Conservation (phyloP, 1,140 invertebrate species). For the Neoseiulus cucumeris region DNA sequence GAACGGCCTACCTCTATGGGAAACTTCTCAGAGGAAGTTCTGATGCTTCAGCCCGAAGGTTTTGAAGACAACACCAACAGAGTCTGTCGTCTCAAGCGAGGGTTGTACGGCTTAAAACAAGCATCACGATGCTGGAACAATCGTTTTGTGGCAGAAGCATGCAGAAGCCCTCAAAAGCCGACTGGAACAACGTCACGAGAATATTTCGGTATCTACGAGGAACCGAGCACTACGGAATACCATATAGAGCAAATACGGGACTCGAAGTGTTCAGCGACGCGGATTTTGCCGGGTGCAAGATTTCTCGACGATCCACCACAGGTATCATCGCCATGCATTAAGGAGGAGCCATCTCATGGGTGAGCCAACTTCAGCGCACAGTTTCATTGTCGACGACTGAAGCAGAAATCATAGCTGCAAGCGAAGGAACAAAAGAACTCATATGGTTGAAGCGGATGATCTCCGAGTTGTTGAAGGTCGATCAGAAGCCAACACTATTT, state of each 20-base stretch:
- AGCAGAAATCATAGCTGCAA: conserved; percentile 1
- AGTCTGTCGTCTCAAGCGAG: conserved; percentile 10
- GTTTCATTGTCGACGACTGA: no score
- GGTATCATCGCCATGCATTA: no score
- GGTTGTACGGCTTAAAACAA: conserved; percentile 12
- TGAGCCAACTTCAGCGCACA: no score
- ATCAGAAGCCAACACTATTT: conserved; percentile 9
- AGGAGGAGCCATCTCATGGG: no score
- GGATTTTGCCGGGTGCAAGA: no score
- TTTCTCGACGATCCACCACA: no score
- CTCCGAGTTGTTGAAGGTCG: not conserved
- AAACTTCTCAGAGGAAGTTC: conserved; percentile 11
- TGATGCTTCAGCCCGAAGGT: not conserved
- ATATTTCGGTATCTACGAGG: no score
- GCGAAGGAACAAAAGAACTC: conserved; percentile 17
- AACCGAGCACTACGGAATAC: no score
- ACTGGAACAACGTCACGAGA: no score
- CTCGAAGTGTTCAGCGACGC: no score
- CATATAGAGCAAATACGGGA: no score
- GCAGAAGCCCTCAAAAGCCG: no score
- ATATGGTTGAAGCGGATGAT: conserved; percentile 16
- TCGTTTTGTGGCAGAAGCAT: not conserved
- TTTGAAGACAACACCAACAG: not conserved
- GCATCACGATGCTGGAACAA: conserved; percentile 10
- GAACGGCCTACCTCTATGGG: conserved; percentile 10